A percentile compares a stretch with the other conserved stretches of the same genome.
Conservation (phyloP, 2,797 vertebrate genomes). For the Acanthornis magna region DNA sequence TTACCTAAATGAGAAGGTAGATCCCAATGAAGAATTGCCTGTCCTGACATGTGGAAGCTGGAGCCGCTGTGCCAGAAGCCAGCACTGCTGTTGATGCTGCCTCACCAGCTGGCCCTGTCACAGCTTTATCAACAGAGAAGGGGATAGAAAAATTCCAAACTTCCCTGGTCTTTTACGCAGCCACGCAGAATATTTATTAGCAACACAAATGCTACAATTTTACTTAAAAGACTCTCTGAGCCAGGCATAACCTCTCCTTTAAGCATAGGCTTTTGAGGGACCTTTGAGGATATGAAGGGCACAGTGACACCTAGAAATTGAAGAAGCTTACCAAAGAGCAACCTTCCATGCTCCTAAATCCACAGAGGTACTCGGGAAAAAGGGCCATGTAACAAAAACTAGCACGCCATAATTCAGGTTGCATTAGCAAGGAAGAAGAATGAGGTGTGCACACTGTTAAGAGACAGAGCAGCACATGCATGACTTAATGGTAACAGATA, state of each 20-base stretch:
- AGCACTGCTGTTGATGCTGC: neutral
- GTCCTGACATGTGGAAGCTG: neutral
- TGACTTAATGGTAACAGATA: neutral
- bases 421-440: neutral
- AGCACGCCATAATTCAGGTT: accelerated
- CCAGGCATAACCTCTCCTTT: neutral
- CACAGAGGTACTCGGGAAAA: neutral
- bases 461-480: too few relatives aligned
- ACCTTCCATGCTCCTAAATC: neutral
- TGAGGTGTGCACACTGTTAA: accelerated
- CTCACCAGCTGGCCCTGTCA: neutral
- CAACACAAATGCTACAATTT: neutral
- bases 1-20: constrained; percentile 20
- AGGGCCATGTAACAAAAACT: accelerated
- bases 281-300: neutral
- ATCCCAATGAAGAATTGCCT: neutral
- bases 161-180: neutral
- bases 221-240: neutral
- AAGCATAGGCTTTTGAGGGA: neutral
- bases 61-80: neutral
- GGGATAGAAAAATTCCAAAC: neutral
- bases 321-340: neutral
- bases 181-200: neutral
- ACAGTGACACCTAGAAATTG: neutral
- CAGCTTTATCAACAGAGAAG: neutral